These are phyloP conservation scores for Scelioninae gen. 1 DNA, from an alignment of 2,888 invertebrate species.

Conservation along the genomic window DNA sequence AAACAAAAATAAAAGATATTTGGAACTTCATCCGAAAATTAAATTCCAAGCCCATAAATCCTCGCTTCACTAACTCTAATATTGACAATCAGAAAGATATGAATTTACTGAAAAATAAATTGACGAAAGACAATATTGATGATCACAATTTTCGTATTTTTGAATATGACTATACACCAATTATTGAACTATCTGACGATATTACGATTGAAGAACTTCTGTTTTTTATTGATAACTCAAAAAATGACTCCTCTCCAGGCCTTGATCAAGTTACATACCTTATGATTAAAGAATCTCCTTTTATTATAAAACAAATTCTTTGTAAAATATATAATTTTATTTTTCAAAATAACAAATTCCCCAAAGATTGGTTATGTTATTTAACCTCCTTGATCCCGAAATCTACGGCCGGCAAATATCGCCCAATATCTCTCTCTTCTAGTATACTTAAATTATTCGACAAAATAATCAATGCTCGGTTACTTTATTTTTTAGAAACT, in stretches of 20 bases:
- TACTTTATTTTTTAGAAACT: not conserved
- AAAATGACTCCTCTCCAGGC: conserved; percentile 31
- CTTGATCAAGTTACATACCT: conserved; percentile 12
- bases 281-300: not conserved
- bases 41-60: not conserved
- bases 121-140: not conserved
- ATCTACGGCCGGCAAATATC: not conserved
- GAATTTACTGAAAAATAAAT: not conserved
- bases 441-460: conserved; percentile 21
- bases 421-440: conserved; percentile 17
- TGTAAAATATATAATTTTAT: not conserved
- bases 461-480: not conserved
- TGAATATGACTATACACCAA: not conserved
- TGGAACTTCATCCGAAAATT: conserved; percentile 16
- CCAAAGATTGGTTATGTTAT: not conserved
- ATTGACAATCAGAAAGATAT: not conserved
- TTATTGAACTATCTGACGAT: not conserved
- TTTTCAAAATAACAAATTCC: not conserved
- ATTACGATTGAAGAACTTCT: conserved; percentile 9
- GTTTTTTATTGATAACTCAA: not conserved
- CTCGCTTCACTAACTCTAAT: not conserved
- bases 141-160: too few species aligned
- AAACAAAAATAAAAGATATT: not conserved
- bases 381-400: conserved; percentile 24
- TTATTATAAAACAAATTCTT: not conserved